These are phyloP conservation scores for Nothoprocta perdicaria DNA, from an alignment of 2,113 vertebrate genomes.

Conservation along the genomic window DNA sequence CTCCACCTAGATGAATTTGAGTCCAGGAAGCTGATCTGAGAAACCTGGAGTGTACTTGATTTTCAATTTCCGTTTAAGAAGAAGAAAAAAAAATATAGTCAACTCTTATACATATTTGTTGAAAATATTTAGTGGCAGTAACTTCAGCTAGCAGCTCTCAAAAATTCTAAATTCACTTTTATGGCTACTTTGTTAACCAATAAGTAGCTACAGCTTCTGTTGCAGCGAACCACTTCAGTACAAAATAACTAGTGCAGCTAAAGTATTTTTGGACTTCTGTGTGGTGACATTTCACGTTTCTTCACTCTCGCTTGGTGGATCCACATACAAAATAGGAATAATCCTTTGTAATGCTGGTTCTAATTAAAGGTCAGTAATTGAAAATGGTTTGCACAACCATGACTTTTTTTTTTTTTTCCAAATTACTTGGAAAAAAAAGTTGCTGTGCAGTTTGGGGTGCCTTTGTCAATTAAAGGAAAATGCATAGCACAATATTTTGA, in stretches of 20 bases:
- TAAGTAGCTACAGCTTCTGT: neutral
- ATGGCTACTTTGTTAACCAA: neutral
- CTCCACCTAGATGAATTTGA: neutral
- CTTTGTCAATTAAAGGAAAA: neutral
- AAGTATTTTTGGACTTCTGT: constrained; percentile 20
- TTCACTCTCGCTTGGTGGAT: constrained; percentile 13
- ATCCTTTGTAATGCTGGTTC: neutral
- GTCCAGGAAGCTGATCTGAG: neutral
- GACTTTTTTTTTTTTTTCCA: neutral
- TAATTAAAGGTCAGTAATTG: neutral
- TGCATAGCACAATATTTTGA: neutral
- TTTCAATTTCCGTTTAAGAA: neutral
- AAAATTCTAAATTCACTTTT: constrained; percentile 14
- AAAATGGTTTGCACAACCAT: neutral
- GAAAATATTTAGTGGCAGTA: neutral
- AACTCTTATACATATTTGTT: neutral
- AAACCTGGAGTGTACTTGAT: neutral
- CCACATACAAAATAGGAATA: neutral
- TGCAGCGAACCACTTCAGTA: neutral
- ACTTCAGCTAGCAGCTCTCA: constrained; percentile 27
- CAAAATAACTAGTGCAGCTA: neutral
- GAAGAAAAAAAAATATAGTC: neutral
- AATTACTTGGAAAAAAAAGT: neutral
- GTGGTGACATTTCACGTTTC: neutral
- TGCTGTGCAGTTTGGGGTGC: neutral